Base-by-base conservation (phyloP, 2,888 invertebrate genomes). In the Tetropium fuscum region DNA sequence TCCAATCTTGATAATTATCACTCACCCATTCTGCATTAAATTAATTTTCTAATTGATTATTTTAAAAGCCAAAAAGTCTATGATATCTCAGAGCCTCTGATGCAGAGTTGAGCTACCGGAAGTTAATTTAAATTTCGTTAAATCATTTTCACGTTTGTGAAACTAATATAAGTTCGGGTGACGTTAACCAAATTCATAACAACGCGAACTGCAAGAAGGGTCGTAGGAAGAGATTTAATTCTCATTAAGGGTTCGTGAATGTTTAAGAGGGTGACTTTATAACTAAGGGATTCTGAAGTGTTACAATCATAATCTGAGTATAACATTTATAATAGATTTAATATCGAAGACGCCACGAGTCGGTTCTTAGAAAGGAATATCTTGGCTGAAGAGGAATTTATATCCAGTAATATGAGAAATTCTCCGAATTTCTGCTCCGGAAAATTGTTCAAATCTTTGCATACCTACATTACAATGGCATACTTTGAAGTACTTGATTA, bases 101-200 rank as follows among this genome's bases (percentile, higher is more conserved):
- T 25, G 25, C 20, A 30, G 30, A 18, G 16, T 15, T 25, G 10
- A 32, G 19, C 10, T 15, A 2, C 7, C 19, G 19, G 47, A 40
- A 51, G 38, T 51, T 51, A 51, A 51, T 51, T 40, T 51, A 51
- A 51, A 51, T 51, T 51, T 19, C 25, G 11, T 51, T 51, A 51
- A 51, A 51, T 51, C 25, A 51, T 51, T 51, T 40, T 25, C 40
- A n/a, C 51, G 38, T 51, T 40, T 40, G 40, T 40, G 51, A 40
- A 49, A 51, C 51, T 51, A 51, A 51, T 51, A 51, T 51, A 51
- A 51, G 40, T 51, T 51, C 40, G 25, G 25, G 40, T 51, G 19
- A 40, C 51, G 40, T 10, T 40, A 40, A 40, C 51, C 25, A 40
- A 51, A 51, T 51, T 51, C 51, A 51, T 51, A 51, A 51, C 51